Evolutionary conservation across 92 coral and sea anemone species (phyloP).

Genomic region (Montipora capitata): DNA sequence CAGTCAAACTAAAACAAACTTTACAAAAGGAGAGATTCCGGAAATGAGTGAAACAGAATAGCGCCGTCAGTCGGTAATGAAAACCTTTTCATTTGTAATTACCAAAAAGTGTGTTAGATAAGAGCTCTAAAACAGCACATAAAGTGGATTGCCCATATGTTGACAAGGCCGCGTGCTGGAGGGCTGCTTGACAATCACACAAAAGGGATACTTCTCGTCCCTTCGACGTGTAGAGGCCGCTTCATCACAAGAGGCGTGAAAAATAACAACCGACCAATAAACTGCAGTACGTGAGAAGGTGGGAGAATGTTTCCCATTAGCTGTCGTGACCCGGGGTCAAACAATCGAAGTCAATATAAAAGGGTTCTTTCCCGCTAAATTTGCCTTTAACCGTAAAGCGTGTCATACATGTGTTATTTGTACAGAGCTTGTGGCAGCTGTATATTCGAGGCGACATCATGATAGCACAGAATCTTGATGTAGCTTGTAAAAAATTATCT

Average conservation of each 20-base stretch:
- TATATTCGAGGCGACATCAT: no score
- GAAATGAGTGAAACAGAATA: conserved; percentile 49
- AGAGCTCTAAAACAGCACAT: conserved; percentile 7
- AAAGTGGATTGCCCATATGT: conserved; percentile 54
- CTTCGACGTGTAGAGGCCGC: neutral
- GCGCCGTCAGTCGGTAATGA: conserved; percentile 34
- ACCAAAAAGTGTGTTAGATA: conserved; percentile 24
- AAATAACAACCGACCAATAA: conserved; percentile 23
- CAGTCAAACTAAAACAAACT: conserved; percentile 28
- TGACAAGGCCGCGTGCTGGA: conserved; percentile 36
- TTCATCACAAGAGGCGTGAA: conserved; percentile 44
- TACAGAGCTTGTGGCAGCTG: neutral
- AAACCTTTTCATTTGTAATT: conserved; percentile 30
- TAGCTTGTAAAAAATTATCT: neutral
- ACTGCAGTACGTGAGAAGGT: neutral
- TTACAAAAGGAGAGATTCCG: conserved; percentile 41
- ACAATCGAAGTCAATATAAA: neutral
- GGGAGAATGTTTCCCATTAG: conserved; percentile 16
- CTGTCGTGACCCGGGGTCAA: conserved; percentile 18
- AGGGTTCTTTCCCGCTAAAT: neutral
- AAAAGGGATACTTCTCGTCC: conserved; percentile 7
- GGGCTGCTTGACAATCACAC: conserved; percentile 4
- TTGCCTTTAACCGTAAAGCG: neutral
- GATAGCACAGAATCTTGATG: no score
- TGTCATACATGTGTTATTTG: neutral